A percentile compares a stretch with the other conserved stretches of the same genome.
These are phyloP conservation scores for Eupithecia dodoneata DNA, from an alignment of 2,888 invertebrate genomes.

Conservation along the genomic window DNA sequence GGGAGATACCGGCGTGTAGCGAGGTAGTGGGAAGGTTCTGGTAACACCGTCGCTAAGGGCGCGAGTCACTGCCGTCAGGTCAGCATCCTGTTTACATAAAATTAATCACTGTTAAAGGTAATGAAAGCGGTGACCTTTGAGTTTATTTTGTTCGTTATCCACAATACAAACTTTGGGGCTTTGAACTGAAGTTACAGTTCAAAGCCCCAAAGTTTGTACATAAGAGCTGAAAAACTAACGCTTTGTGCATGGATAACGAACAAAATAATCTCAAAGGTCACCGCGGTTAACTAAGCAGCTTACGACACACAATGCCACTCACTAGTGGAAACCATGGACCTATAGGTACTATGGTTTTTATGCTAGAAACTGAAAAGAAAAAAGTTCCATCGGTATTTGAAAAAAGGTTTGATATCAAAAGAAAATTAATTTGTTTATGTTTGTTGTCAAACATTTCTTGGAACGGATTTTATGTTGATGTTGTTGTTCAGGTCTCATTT, in stretches of 20 bases:
- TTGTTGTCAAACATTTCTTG: background rate
- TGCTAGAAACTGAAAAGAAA: background rate
- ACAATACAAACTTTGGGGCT: background rate
- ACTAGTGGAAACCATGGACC: no score
- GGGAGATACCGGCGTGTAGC: constrained; percentile 92
- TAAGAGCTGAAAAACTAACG: background rate
- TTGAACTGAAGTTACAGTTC: background rate
- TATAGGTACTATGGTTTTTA: no score
- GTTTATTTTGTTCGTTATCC: constrained; percentile 8
- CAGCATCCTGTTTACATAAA: constrained; percentile 85
- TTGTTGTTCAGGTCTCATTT: constrained; percentile 18
- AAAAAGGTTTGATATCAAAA: background rate
- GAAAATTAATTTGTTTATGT: background rate
- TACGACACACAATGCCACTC: background rate
- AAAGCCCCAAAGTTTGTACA: no score
- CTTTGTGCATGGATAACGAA: no score
- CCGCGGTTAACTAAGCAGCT: background rate
- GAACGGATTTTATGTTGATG: constrained; percentile 10
- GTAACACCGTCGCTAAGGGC: constrained; percentile 90
- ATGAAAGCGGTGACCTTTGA: constrained; percentile 30
- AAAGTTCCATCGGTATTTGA: background rate
- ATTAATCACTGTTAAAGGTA: constrained; percentile 41
- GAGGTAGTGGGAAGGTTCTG: constrained; percentile 91
- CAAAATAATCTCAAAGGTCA: no score
- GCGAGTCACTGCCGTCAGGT: constrained; percentile 89